A percentile compares a stretch with the other conserved stretches of the same genome.
phyloP scores from a whole-genome alignment of 1,140 invertebrate genomes.

The Campodea augens region DNA sequence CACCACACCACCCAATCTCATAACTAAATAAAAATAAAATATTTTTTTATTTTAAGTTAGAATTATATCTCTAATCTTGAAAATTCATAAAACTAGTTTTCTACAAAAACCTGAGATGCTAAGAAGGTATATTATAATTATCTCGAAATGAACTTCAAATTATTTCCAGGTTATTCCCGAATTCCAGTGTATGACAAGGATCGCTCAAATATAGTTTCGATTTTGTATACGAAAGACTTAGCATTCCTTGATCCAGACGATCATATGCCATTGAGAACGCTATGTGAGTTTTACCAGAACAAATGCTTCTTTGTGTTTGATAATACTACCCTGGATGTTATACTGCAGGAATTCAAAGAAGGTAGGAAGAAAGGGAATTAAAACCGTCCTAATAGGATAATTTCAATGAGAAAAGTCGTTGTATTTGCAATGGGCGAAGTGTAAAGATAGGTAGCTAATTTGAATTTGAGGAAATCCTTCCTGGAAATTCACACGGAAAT shows the following conservation, averaged over 20 bases:
- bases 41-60: not conserved
- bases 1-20: not conserved
- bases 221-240: conserved; percentile 42
- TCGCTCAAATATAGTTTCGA: conserved; percentile 33
- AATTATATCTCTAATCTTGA: not conserved
- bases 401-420: too few relatives aligned
- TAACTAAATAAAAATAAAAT: not conserved
- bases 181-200: conserved; percentile 35
- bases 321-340: conserved; percentile 33
- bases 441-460: too few relatives aligned
- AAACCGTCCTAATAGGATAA: too few relatives aligned
- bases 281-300: conserved; percentile 37
- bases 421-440: too few relatives aligned
- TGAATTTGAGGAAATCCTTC: too few relatives aligned
- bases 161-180: conserved; percentile 33
- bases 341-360: conserved; percentile 41
- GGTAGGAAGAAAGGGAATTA: conserved; percentile 24
- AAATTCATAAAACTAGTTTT: not conserved
- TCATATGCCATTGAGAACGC: conserved; percentile 33
- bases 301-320: conserved; percentile 32
- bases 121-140: too few relatives aligned
- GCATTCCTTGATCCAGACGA: conserved; percentile 42
- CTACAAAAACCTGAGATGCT: too few relatives aligned
- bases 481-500: too few relatives aligned
- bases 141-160: too few relatives aligned